Conservation (phyloP, 2,113 vertebrate genomes). For the Coryphaenoides rupestris region DNA sequence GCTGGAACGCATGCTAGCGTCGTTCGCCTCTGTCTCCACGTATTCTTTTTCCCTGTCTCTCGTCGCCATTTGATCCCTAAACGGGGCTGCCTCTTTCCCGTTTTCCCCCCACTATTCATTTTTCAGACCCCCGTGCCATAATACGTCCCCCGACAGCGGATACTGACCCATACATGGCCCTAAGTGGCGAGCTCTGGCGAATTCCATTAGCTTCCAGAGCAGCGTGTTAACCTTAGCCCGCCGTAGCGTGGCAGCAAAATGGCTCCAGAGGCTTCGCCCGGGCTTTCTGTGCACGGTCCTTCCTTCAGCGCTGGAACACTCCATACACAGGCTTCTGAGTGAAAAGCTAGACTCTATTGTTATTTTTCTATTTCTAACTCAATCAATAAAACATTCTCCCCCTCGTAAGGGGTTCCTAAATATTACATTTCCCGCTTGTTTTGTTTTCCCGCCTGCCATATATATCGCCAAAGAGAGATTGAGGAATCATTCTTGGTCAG, state of each 20-base stretch:
- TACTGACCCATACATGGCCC: conserved; percentile 38
- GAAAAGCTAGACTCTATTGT: conserved; percentile 55
- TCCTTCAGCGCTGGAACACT: conserved; percentile 41
- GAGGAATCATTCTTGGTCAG: conserved; percentile 38
- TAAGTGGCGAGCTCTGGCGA: conserved; percentile 40
- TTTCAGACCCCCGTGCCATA: conserved; percentile 59
- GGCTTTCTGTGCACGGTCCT: conserved; percentile 8
- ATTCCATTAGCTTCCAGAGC: conserved; percentile 63
- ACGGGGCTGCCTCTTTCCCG: conserved; percentile 46
- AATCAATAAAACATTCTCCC: conserved; percentile 76
- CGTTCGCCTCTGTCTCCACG: conserved; percentile 31
- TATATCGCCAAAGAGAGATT: conserved; percentile 53
- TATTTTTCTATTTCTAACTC: conserved; percentile 41
- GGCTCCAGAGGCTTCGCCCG: conserved; percentile 32
- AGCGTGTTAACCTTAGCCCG: conserved; percentile 54
- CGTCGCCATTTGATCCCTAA: conserved; percentile 48
- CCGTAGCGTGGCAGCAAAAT: conserved; percentile 46
- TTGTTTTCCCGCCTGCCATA: conserved; percentile 59
- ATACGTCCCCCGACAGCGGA: conserved; percentile 64
- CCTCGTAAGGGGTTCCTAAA: conserved; percentile 57
- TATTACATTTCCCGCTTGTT: conserved; percentile 71
- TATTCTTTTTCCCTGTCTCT: conserved; percentile 40
- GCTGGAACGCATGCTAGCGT: conserved; percentile 15
- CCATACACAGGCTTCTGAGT: conserved; percentile 41
- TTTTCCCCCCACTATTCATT: conserved; percentile 40